Evolutionary conservation across 2,888 invertebrate genomes (phyloP), one percentile per base, ranked within the genome.

Genomic region (Caenorhabditis imperialis): DNA sequence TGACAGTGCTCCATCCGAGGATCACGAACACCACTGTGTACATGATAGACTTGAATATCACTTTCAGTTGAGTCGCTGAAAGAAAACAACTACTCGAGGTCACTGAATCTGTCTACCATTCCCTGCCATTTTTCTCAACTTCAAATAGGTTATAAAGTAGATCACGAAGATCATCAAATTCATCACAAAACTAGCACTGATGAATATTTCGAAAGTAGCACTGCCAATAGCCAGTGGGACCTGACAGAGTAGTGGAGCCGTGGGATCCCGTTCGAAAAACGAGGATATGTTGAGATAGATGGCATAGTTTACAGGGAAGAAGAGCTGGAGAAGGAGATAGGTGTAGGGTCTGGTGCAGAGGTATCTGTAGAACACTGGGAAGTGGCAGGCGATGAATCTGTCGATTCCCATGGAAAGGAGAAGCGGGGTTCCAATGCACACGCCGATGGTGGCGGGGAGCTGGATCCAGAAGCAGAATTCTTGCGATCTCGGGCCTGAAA

Each of bases 391-490:
- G 2, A 63, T 22, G 10, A 55, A 30, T 22, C 63, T 23, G 18
- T 63, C 63, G 12, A 54, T 33, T 25, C 63, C 63, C 63, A 63
- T 63, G 3, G 63, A 63, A 4, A 63, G 25, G 8, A 63, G 54
- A 14, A 63, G 55, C 0, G 63, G 63, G 0, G 27, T 55, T 40
- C 54, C 40, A 10, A 63, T 25, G 14, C 47, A 48, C 10, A 55
- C 38, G 18, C 63, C 63, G 27, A 63, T 54, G 33, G 45, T 37
- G 0, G 63, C 54, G n/a, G 63, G 63, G 16, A 63, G 63, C 2
- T 55, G 63, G 12, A 63, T 37, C 63, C 63, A 63, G 48, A 63
- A 63, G 18, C 63, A 63, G 2, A 48, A 18, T 20, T 54, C 54
- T 33, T 63, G 63, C 18, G 63, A 40, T 1, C 38, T 30, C 1